Conservation (phyloP, 2,113 vertebrate genomes). For the Accipiter cooperii region DNA sequence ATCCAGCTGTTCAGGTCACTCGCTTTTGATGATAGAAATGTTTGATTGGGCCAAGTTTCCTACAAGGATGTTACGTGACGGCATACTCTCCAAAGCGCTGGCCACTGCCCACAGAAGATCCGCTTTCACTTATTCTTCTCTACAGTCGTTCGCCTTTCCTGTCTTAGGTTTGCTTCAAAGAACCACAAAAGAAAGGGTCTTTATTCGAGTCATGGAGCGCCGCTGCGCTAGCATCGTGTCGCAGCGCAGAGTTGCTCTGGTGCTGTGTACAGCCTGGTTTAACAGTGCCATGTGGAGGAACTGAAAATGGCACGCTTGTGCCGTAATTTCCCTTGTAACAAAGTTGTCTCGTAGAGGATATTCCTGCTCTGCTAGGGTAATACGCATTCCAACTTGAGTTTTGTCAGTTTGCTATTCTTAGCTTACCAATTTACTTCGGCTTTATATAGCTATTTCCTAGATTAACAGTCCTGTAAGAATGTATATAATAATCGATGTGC, state of each 20-base stretch:
- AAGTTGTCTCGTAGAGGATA: background rate
- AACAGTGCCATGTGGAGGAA: background rate
- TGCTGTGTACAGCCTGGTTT: background rate
- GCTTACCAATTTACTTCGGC: background rate
- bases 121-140: background rate
- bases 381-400: background rate
- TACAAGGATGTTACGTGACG: background rate
- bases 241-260: background rate
- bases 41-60: slow-evolving; percentile 38
- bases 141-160: background rate
- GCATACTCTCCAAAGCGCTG: background rate
- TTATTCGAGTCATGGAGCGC: background rate
- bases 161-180: background rate
- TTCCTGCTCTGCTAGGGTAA: background rate
- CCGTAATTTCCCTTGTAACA: background rate
- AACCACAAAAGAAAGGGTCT: background rate
- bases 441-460: background rate
- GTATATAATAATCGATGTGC: fast-evolving
- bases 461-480: background rate
- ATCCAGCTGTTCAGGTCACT: slow-evolving; percentile 46
- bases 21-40: slow-evolving; percentile 18
- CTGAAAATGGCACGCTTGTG: background rate
- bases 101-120: background rate
- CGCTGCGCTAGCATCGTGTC: fast-evolving
- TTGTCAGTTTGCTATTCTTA: background rate